Percentiles rank a stretch among this genome's conserved stretches.
These are phyloP conservation scores for Pogona vitticeps DNA, from an alignment of 2,113 vertebrate genomes.

Conservation along the genomic window DNA sequence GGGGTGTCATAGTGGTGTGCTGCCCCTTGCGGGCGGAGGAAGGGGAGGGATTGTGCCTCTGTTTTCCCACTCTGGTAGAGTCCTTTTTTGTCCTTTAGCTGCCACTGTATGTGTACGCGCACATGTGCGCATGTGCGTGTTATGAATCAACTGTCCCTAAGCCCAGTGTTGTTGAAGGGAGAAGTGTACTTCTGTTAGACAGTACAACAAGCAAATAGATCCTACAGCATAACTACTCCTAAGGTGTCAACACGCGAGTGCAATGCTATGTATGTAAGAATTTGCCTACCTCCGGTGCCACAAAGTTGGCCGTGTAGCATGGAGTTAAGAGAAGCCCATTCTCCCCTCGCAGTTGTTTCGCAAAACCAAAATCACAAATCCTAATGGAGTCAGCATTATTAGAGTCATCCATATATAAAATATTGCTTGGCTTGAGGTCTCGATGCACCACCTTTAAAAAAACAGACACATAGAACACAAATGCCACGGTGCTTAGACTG, in stretches of 20 bases:
- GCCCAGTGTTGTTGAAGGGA: too few species aligned
- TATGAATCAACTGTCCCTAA: too few species aligned
- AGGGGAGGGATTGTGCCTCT: too few species aligned
- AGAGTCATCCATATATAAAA: constrained; percentile 96
- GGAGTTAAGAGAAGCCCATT: constrained; percentile 95
- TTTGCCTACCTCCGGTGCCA: constrained; percentile 91
- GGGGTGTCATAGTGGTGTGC: too few species aligned
- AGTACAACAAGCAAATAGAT: not conserved
- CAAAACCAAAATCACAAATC: constrained; percentile 98
- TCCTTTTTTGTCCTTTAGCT: too few species aligned
- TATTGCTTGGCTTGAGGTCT: constrained; percentile 98
- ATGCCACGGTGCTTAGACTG: not conserved
- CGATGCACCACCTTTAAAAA: constrained; percentile 90
- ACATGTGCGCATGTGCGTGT: too few species aligned
- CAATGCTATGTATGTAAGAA: not conserved
- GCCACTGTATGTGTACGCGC: too few species aligned
- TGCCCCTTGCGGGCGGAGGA: too few species aligned
- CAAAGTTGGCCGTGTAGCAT: constrained; percentile 97
- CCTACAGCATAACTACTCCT: not conserved
- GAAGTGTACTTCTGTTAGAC: not conserved
- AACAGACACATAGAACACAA: constrained; percentile 18
- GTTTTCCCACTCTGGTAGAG: too few species aligned
- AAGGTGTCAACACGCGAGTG: constrained; percentile 5
- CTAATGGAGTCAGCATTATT: constrained; percentile 95
- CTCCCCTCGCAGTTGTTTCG: constrained; percentile 94